Base-by-base conservation (phyloP, 2,888 invertebrate species). In the Macaria liturata region DNA sequence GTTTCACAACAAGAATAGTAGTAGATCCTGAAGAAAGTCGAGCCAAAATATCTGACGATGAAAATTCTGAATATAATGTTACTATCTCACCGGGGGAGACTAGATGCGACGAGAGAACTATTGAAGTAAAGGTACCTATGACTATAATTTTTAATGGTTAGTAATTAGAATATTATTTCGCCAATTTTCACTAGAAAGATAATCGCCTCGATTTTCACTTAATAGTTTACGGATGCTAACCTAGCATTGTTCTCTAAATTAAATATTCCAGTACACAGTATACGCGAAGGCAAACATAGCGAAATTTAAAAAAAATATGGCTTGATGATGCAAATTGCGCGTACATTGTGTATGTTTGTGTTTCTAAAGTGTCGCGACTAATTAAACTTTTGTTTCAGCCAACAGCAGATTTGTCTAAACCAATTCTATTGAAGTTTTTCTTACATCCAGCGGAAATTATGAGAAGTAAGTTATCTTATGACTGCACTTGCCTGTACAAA, bases 351-450 rank as follows among this genome's bases (percentile, higher is more conserved):
- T 20, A 20, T 20, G 20, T 20, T 20, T 20, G 20, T 20, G 20
- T 37, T 37, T 37, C 4, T 37, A 7, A 32, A 34, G n/a, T n/a
- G n/a, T n/a, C n/a, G n/a, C n/a, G n/a, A n/a, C n/a, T n/a, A n/a
- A 6, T 6, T 30, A 44, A 4, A 4, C 4, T 9, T 6, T 44
- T 9, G 1, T 86, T 84, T 47, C 81, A 91, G 90, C 78, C 80
- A 1, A 79, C 80, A 37, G 84, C 86, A 2, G 88, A 91, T 62
- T 74, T 90, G 31, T 83, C 87, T 3, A 85, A 80, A 47, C 91
- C 91, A 32, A 87, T 91, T 57, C 65, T 74, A 20, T 70, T 91
- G 46, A 75, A 72, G 40, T 82, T 87, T 57, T 72, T 78, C 48
- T 64, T 89, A 43, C 70, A 78, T 51, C 76, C 78, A 4, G 67